Percentiles rank a stretch among this genome's conserved stretches.
These are phyloP conservation scores for Thunnus maccoyii DNA, from an alignment of 2,113 vertebrate species.

Conservation along the genomic window DNA sequence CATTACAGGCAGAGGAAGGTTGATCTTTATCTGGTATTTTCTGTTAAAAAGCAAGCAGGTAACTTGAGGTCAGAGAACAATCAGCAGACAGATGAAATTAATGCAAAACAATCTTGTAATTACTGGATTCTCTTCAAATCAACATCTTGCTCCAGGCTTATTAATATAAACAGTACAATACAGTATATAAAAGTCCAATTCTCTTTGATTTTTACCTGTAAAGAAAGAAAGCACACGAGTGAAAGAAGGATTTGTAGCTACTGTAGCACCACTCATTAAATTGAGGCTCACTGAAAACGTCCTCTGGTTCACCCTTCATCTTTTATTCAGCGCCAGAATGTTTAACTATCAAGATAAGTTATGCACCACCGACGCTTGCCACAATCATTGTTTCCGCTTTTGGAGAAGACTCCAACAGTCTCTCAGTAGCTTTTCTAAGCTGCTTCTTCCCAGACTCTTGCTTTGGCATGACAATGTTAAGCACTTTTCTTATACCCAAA, in stretches of 20 bases:
- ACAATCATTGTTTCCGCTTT: slow-evolving; percentile 8
- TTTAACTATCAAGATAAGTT: slow-evolving; percentile 43
- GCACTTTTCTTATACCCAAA: background rate
- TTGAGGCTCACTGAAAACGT: slow-evolving; percentile 20
- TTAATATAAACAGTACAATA: slow-evolving; percentile 31
- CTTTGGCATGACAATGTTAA: slow-evolving; percentile 14
- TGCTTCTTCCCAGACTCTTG: slow-evolving; percentile 5
- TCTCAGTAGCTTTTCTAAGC: slow-evolving; percentile 28
- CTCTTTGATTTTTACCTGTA: background rate
- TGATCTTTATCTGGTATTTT: slow-evolving; percentile 42
- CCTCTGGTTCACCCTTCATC: slow-evolving; percentile 43
- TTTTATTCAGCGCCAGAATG: slow-evolving; percentile 55
- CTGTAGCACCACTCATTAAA: slow-evolving; percentile 22
- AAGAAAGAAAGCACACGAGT: slow-evolving; percentile 23
- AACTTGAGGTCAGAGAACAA: slow-evolving; percentile 3
- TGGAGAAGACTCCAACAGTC: slow-evolving; percentile 18
- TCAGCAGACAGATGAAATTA: slow-evolving; percentile 39
- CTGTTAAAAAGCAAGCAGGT: slow-evolving; percentile 10
- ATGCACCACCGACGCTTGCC: slow-evolving; percentile 15
- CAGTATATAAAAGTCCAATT: slow-evolving; percentile 5
- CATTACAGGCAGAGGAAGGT: slow-evolving; percentile 5
- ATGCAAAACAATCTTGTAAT: slow-evolving; percentile 46
- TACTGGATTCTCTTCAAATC: slow-evolving; percentile 30
- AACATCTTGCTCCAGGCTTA: slow-evolving; percentile 17
- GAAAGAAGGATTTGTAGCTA: slow-evolving; percentile 15